phyloP scores from a whole-genome alignment of 92 coral and sea anemone genomes.

The Metridium senile region DNA sequence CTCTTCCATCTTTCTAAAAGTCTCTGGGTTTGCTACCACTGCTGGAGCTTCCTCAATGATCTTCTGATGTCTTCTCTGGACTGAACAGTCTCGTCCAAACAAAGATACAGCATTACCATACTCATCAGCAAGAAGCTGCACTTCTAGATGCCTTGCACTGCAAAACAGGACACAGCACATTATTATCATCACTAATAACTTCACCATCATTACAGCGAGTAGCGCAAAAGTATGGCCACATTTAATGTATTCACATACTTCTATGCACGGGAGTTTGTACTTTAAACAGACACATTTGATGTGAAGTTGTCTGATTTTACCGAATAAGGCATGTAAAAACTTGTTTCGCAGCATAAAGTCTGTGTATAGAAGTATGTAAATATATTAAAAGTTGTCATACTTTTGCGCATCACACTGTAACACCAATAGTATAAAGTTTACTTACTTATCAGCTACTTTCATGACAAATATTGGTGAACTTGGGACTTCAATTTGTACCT shows the following conservation, averaged over 20 bases:
- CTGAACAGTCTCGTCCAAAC: conserved; percentile 96
- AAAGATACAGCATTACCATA: conserved; percentile 91
- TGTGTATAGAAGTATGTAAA: no score
- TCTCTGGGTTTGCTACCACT: conserved; percentile 76
- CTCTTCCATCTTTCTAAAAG: conserved; percentile 87
- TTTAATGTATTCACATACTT: no score
- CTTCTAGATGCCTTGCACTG: conserved; percentile 96
- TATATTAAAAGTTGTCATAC: no score
- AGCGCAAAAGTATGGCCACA: no score
- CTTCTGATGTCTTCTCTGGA: conserved; percentile 95
- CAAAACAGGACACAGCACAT: neutral
- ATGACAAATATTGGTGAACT: conserved; percentile 98
- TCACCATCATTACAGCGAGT: no score
- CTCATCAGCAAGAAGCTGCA: conserved; percentile 91
- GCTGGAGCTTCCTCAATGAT: conserved; percentile 97
- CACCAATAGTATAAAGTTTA: no score
- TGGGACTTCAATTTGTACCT: conserved; percentile 96
- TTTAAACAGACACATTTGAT: no score
- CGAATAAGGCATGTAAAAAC: no score
- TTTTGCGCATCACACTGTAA: no score
- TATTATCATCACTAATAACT: neutral
- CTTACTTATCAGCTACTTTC: conserved; percentile 93
- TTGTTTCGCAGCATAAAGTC: no score
- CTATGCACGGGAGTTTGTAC: no score
- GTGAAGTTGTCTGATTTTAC: no score